Percentiles rank a stretch among this genome's conserved stretches.
phyloP scores from a whole-genome alignment of 2,797 vertebrate genomes.

The Psittacula echo region DNA sequence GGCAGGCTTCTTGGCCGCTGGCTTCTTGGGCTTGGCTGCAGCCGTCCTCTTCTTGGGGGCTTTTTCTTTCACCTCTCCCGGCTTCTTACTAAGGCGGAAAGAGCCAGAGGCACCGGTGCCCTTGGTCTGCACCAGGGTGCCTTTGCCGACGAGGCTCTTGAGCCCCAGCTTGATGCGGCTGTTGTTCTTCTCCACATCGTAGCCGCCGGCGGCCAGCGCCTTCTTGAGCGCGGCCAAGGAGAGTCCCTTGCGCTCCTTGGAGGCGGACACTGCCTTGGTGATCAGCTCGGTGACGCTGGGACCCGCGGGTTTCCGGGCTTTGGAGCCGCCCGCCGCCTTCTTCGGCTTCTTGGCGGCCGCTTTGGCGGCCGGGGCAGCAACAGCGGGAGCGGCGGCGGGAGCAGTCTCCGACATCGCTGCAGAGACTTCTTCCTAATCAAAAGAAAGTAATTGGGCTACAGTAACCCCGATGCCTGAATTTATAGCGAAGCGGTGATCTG shows the following conservation, averaged over 20 bases:
- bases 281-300: conserved; percentile 58
- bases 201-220: conserved; percentile 66
- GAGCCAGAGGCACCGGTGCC: conserved; percentile 82
- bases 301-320: conserved; percentile 50
- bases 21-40: background rate
- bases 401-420: conserved; percentile 67
- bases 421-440: conserved; percentile 68
- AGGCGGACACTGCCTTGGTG: conserved; percentile 72
- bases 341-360: conserved; percentile 66
- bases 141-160: conserved; percentile 79
- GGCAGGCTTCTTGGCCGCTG: background rate
- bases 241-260: conserved; percentile 77
- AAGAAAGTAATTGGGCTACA: conserved; percentile 73
- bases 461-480: conserved; percentile 71
- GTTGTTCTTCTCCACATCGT: conserved; percentile 81
- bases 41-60: fast-evolving
- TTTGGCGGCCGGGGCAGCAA: conserved; percentile 43
- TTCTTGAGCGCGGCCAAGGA: conserved; percentile 82
- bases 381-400: conserved; percentile 58
- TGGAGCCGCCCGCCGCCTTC: conserved; percentile 4
- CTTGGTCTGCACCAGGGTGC: conserved; percentile 77
- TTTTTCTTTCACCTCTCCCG: background rate
- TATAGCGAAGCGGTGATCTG: conserved; percentile 71
- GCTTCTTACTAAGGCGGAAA: background rate
- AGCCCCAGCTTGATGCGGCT: conserved; percentile 78